A percentile compares a stretch with the other conserved stretches of the same genome.
phyloP scores from a whole-genome alignment of 2,888 invertebrate genomes.

The Dione juno region DNA sequence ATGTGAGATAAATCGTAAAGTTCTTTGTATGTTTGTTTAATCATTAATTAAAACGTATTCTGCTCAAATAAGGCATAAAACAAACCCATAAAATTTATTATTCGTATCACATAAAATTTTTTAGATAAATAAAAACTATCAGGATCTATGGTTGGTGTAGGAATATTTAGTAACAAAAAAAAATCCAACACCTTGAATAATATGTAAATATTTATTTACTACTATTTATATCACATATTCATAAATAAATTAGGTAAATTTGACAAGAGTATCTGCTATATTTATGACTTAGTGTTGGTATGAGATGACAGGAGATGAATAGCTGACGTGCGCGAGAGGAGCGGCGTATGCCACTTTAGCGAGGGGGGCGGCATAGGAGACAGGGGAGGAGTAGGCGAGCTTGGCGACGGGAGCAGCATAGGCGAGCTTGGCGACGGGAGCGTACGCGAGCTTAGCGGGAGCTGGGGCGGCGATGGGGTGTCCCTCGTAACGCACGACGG shows the following conservation, averaged over 20 bases:
- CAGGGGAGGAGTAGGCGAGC: constrained; percentile 53
- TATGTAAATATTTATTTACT: constrained; percentile 56
- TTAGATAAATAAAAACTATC: constrained; percentile 38
- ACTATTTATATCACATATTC: constrained; percentile 47
- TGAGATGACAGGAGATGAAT: constrained; percentile 59
- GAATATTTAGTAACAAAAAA: no score
- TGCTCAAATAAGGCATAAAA: neutral
- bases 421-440: constrained; percentile 58
- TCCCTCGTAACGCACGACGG: constrained; percentile 53
- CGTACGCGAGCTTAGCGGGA: constrained; percentile 56
- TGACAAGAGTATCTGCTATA: neutral
- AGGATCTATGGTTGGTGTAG: constrained; percentile 70
- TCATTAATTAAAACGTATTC: no score
- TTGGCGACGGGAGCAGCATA: constrained; percentile 60
- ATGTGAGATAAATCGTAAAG: no score
- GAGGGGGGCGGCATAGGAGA: constrained; percentile 60
- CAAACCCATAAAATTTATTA: constrained; percentile 54
- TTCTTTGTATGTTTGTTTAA: no score
- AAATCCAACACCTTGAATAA: constrained; percentile 43
- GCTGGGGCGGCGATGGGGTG: constrained; percentile 49
- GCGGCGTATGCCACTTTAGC: constrained; percentile 71
- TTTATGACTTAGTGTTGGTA: constrained; percentile 4
- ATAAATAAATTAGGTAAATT: constrained; percentile 23
- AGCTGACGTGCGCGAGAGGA: constrained; percentile 47
- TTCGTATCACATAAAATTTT: constrained; percentile 46